Conservation (phyloP, 1,140 invertebrate species). For the Melipona quadrifasciata region DNA sequence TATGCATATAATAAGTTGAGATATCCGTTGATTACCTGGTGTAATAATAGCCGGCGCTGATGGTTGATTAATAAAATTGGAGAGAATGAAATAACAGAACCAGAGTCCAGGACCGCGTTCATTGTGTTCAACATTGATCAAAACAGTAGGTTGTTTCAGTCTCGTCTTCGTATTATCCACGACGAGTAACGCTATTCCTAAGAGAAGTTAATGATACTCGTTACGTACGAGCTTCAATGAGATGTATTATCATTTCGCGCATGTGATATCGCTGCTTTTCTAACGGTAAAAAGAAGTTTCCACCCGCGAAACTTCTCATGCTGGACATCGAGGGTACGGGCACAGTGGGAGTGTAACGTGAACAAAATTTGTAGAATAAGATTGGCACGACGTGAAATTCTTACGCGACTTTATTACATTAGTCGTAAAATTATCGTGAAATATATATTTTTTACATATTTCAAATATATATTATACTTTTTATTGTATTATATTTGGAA, state of each 20-base stretch:
- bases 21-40: not conserved
- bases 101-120: not conserved
- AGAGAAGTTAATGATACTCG: slow-evolving; percentile 25
- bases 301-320: slow-evolving; percentile 42
- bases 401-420: too few relatives aligned
- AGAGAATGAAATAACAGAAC: slow-evolving; percentile 15
- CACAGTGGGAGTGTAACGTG: not conserved
- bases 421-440: too few relatives aligned
- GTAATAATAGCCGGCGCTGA: not conserved
- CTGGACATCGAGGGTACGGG: slow-evolving; percentile 39
- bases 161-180: slow-evolving; percentile 19
- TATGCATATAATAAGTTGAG: not conserved
- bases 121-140: slow-evolving; percentile 27
- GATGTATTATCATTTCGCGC: slow-evolving; percentile 19
- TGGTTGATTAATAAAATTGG: slow-evolving; percentile 26
- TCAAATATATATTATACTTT: too few relatives aligned
- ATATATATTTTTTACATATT: too few relatives aligned
- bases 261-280: slow-evolving; percentile 28
- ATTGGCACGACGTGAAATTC: not conserved
- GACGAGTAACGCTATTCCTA: not conserved
- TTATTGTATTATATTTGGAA: too few relatives aligned
- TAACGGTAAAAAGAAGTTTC: slow-evolving; percentile 50
- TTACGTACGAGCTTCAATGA: slow-evolving; percentile 33
- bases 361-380: not conserved
- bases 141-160: slow-evolving; percentile 27